Conservation (phyloP, 2,888 invertebrate genomes). For the Amiota communis region DNA sequence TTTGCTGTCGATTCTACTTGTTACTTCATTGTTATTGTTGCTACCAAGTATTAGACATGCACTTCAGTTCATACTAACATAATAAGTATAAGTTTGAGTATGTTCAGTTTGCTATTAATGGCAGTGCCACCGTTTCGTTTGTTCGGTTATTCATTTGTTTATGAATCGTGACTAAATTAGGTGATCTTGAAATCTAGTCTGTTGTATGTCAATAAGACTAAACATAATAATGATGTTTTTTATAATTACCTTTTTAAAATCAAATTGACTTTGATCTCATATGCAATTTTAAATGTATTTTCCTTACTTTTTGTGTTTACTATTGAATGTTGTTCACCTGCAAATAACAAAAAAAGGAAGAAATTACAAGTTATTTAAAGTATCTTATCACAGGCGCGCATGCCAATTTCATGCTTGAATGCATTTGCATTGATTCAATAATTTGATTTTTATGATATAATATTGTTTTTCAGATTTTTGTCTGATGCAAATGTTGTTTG, state of each 20-base stretch:
- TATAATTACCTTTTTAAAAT: neutral
- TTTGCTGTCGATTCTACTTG: conserved; percentile 12
- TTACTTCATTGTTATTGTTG: neutral
- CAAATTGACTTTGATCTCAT: conserved; percentile 36
- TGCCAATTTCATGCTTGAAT: neutral
- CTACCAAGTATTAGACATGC: neutral
- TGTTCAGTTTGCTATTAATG: neutral
- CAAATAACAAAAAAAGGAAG: neutral
- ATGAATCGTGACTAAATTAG: conserved; percentile 38
- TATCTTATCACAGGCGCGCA: neutral
- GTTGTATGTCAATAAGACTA: conserved; percentile 9
- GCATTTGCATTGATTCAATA: neutral
- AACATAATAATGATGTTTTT: neutral
- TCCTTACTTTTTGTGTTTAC: neutral
- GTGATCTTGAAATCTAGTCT: conserved; percentile 41
- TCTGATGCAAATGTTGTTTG: conserved; percentile 5
- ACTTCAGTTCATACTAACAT: neutral
- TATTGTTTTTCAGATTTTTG: neutral
- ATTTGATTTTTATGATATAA: neutral
- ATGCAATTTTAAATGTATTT: neutral
- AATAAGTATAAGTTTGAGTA: too few relatives aligned
- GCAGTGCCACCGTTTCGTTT: neutral
- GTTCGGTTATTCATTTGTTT: conserved; percentile 27
- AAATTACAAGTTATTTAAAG: neutral
- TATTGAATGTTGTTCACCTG: neutral